Percentiles rank a stretch among this genome's conserved stretches.
Evolutionary conservation across 2,113 vertebrate genomes (phyloP).

Genomic region (Psephotus haematonotus): DNA sequence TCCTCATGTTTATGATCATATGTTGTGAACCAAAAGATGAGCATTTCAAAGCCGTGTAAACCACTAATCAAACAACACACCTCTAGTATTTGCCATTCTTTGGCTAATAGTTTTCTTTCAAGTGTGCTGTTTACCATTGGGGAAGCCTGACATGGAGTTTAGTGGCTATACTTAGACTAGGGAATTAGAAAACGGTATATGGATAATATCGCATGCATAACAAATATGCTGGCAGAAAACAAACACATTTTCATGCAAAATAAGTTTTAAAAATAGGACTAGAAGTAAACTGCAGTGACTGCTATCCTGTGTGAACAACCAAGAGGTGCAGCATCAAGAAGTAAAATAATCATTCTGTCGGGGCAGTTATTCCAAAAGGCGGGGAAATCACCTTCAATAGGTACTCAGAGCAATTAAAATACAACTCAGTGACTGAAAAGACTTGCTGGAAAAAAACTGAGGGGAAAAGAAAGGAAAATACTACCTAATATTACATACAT

Average conservation of each 20-base stretch:
- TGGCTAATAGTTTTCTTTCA: background rate
- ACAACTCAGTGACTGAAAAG: background rate
- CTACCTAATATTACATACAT: background rate
- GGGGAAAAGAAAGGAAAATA: background rate
- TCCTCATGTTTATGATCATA: background rate
- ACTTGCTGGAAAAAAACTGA: background rate
- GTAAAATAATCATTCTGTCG: background rate
- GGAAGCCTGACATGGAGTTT: background rate
- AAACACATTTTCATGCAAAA: background rate
- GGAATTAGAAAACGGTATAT: background rate
- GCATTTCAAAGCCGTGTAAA: background rate
- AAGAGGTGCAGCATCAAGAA: background rate
- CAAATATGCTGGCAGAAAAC: background rate
- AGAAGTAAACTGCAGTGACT: background rate
- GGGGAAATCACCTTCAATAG: background rate
- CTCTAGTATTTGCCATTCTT: background rate
- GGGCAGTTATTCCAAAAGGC: background rate
- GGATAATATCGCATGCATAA: background rate
- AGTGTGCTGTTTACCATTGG: background rate
- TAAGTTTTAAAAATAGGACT: background rate
- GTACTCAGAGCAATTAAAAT: background rate
- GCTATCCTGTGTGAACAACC: background rate
- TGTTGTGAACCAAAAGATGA: background rate
- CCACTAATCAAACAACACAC: background rate
- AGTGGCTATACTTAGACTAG: background rate